These are phyloP conservation scores for Diploptera punctata DNA, from an alignment of 2,888 invertebrate species.

Conservation along the genomic window DNA sequence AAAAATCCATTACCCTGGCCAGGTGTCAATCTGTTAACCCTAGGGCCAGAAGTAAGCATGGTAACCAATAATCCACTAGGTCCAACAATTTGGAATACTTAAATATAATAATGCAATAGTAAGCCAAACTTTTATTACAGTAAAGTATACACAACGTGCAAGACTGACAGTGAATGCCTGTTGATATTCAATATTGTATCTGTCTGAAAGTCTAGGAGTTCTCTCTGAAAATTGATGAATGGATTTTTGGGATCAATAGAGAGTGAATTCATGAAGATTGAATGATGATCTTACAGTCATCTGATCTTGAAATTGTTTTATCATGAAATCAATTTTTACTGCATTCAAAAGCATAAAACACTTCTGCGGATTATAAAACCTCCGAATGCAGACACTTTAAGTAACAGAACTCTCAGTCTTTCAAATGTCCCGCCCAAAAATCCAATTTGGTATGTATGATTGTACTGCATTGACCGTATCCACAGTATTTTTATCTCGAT, in stretches of 20 bases:
- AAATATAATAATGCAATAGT: no score
- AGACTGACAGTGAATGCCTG: no score
- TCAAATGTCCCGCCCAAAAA: background rate
- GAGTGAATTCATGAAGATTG: background rate
- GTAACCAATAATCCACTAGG: no score
- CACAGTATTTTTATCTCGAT: background rate
- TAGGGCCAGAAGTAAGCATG: no score
- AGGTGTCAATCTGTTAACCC: no score
- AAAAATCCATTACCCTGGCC: no score
- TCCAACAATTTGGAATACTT: no score
- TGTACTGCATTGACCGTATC: background rate
- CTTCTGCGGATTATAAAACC: background rate
- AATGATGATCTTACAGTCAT: background rate
- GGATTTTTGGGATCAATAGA: background rate
- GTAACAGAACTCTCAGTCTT: background rate
- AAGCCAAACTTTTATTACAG: no score
- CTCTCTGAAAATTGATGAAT: background rate
- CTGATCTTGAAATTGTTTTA: background rate
- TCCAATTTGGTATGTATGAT: background rate
- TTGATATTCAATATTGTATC: background rate
- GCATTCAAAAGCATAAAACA: background rate
- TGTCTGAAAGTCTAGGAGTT: background rate
- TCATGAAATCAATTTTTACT: background rate
- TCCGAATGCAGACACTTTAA: background rate
- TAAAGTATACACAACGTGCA: no score